These are phyloP conservation scores for Centropristis striata DNA, from an alignment of 2,113 vertebrate species.

Conservation along the genomic window DNA sequence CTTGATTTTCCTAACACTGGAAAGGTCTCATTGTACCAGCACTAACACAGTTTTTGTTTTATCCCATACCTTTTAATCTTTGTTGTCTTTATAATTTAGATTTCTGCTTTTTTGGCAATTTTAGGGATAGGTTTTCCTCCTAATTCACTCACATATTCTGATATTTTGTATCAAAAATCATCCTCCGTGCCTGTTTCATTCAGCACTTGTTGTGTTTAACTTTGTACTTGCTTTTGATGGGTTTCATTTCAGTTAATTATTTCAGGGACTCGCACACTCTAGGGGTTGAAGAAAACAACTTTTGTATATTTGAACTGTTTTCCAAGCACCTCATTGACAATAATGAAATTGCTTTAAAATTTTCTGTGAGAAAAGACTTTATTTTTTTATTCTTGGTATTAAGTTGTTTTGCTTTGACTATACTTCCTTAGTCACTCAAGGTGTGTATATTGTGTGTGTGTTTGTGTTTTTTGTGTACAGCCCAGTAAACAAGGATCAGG, in stretches of 20 bases:
- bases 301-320: background rate
- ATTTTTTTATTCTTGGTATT: background rate
- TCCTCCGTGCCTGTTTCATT: background rate
- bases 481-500: slow-evolving; percentile 30
- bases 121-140: background rate
- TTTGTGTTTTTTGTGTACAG: background rate
- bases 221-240: background rate
- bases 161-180: background rate
- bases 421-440: background rate
- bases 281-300: background rate
- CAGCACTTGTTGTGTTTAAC: background rate
- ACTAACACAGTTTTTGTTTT: background rate
- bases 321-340: background rate
- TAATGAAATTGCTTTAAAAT: background rate
- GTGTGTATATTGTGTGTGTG: slow-evolving; percentile 8
- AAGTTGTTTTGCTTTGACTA: background rate
- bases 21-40: background rate
- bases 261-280: background rate
- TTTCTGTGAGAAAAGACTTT: background rate
- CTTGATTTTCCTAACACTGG: background rate
- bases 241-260: background rate
- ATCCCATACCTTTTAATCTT: background rate
- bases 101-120: background rate
- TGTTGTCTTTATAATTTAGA: background rate
- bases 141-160: background rate